These are phyloP conservation scores for Anguilla japonica DNA, from an alignment of 2,113 vertebrate genomes.

Conservation along the genomic window DNA sequence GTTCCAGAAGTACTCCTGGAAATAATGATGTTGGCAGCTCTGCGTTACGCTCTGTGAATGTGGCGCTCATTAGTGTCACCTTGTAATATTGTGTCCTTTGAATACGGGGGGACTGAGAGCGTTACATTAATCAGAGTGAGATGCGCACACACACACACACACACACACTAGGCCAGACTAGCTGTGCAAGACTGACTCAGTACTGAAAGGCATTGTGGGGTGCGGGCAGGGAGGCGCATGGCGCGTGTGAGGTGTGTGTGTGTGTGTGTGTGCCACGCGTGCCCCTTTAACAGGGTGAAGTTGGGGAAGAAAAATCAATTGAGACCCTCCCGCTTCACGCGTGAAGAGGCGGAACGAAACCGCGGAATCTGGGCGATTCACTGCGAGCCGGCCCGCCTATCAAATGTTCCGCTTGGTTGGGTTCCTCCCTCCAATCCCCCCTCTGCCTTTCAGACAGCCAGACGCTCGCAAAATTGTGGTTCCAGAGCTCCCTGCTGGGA, in stretches of 20 bases:
- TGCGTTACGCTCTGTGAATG: conserved; percentile 3
- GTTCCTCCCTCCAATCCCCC: no score
- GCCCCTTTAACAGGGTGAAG: background rate
- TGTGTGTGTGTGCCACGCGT: background rate
- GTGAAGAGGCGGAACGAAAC: background rate
- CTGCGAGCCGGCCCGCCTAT: background rate
- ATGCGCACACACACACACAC: conserved; percentile 6
- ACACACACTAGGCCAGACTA: background rate
- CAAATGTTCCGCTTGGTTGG: background rate
- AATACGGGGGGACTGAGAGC: background rate
- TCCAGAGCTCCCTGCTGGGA: background rate
- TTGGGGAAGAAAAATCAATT: background rate
- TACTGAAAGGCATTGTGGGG: background rate
- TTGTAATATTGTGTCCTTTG: conserved; percentile 18
- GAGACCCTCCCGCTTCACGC: background rate
- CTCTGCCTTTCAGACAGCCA: no score
- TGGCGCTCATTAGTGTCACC: conserved; percentile 25
- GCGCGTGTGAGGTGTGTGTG: background rate
- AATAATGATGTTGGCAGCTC: conserved; percentile 28
- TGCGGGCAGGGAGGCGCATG: background rate
- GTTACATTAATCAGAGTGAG: conserved; percentile 8
- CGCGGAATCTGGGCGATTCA: background rate
- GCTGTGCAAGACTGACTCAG: background rate
- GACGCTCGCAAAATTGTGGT: no score
- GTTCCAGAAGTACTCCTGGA: conserved; percentile 26